Percentiles rank a stretch among this genome's conserved stretches.
phyloP scores from a whole-genome alignment of 2,797 vertebrate genomes.

The Falco peregrinus region DNA sequence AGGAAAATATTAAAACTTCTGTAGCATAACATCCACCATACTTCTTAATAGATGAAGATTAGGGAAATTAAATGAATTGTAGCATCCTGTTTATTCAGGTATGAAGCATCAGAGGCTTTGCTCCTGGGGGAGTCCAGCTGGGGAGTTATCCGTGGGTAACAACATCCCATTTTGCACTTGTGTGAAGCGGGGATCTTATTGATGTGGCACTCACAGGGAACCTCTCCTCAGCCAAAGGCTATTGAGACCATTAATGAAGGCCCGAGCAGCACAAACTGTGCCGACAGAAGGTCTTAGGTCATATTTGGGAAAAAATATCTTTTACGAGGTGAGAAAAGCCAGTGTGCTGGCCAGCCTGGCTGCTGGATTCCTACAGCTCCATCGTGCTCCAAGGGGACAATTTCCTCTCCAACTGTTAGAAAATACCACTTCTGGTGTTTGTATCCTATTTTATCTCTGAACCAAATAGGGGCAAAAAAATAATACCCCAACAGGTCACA shows the following conservation, averaged over 20 bases:
- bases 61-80: background rate
- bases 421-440: constrained; percentile 46
- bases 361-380: background rate
- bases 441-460: constrained; percentile 67
- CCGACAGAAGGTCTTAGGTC: background rate
- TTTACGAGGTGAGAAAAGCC: background rate
- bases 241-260: background rate
- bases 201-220: background rate
- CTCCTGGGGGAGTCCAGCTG: background rate
- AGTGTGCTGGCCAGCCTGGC: background rate
- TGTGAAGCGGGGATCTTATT: background rate
- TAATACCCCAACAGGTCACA: constrained; percentile 73
- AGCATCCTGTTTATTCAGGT: background rate
- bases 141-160: background rate
- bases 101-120: background rate
- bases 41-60: background rate
- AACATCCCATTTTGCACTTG: background rate
- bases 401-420: constrained; percentile 29
- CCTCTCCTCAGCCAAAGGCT: background rate
- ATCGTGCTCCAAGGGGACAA: background rate
- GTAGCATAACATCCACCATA: background rate
- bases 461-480: constrained; percentile 31
- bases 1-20: background rate
- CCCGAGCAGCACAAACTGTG: rapidly evolving
- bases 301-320: background rate